Conservation (phyloP, 23 tunicate genomes). For the Clavelina lepadiformis region DNA sequence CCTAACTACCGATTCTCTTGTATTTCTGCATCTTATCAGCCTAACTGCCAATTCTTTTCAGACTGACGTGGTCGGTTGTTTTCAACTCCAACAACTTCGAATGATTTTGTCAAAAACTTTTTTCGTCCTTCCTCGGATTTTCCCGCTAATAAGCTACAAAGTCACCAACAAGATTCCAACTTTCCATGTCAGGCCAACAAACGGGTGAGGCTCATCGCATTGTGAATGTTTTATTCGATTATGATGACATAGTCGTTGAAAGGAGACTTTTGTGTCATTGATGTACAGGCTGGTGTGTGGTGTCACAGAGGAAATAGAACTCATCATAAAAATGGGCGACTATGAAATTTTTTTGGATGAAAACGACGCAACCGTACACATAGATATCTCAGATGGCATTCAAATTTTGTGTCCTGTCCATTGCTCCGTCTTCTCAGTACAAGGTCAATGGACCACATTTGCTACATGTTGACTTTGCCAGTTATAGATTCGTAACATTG, state of each 20-base stretch:
- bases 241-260: too few relatives aligned
- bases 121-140: slow-evolving; percentile 63
- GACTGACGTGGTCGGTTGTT: slow-evolving; percentile 50
- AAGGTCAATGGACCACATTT: too few relatives aligned
- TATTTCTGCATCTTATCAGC: background rate
- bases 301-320: background rate
- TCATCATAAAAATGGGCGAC: slow-evolving; percentile 12
- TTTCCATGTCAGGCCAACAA: slow-evolving; percentile 20
- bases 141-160: slow-evolving; percentile 49
- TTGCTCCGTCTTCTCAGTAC: too few relatives aligned
- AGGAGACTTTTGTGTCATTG: background rate
- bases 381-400: too few relatives aligned
- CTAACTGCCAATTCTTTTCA: slow-evolving; percentile 15
- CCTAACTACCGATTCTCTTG: background rate
- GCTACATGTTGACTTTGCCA: too few relatives aligned
- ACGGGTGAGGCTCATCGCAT: too few relatives aligned
- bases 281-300: slow-evolving; percentile 21
- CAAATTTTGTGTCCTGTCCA: too few relatives aligned
- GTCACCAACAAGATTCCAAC: slow-evolving; percentile 49
- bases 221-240: too few relatives aligned
- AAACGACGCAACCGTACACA: too few relatives aligned
- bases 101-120: slow-evolving; percentile 35
- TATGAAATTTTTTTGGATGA: slow-evolving; percentile 9
- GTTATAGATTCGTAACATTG: too few relatives aligned
- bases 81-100: slow-evolving; percentile 55